These are phyloP conservation scores for Harpalus rubripes DNA, from an alignment of 2,888 invertebrate genomes.

Conservation along the genomic window DNA sequence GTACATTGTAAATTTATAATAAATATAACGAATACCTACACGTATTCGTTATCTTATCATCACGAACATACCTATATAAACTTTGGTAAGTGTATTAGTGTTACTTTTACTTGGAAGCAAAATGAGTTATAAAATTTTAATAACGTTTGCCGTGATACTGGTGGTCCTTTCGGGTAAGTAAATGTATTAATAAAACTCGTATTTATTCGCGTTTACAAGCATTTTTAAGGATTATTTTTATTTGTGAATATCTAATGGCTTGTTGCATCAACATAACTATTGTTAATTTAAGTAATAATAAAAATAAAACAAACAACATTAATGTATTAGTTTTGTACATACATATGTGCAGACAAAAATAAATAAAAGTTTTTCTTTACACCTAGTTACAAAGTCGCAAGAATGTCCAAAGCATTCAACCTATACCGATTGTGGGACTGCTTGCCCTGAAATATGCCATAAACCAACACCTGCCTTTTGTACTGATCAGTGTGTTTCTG, in stretches of 20 bases:
- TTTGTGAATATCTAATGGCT: not conserved
- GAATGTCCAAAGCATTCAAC: constrained; percentile 34
- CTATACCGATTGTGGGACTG: constrained; percentile 30
- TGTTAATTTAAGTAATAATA: no score
- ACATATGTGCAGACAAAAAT: no score
- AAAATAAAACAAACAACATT: no score
- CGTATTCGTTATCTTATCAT: not conserved
- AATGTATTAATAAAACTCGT: not conserved
- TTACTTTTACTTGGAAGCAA: not conserved
- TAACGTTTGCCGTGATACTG: not conserved
- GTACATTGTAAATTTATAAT: constrained; percentile 8
- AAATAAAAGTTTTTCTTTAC: not conserved
- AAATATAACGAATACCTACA: not conserved
- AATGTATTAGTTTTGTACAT: no score
- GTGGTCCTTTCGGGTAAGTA: not conserved
- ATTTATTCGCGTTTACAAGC: not conserved
- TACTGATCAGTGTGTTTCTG: constrained; percentile 58
- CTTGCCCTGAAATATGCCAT: constrained; percentile 64
- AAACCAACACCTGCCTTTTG: constrained; percentile 33
- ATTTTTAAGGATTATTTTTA: no score
- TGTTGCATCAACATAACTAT: no score
- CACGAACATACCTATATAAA: not conserved
- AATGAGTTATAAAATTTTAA: not conserved
- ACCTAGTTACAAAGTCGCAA: not conserved
- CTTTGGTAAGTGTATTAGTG: not conserved